phyloP scores from a whole-genome alignment of 1,140 invertebrate species.

The Bombus confusus region DNA sequence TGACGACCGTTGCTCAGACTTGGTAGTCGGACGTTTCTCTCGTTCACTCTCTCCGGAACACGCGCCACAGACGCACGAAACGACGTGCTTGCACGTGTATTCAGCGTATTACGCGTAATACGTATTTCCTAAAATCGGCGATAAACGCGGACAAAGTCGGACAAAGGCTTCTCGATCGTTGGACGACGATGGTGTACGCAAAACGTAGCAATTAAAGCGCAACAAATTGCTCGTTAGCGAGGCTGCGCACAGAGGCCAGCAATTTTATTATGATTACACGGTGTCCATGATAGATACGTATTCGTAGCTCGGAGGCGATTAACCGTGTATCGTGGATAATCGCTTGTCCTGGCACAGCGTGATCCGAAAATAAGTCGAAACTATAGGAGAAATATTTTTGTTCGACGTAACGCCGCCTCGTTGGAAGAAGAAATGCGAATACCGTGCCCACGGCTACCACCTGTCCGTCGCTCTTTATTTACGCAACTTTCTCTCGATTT shows the following conservation, averaged over 20 bases:
- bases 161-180: neutral
- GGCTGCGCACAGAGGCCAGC: slow-evolving; percentile 30
- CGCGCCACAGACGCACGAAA: neutral
- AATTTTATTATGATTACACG: slow-evolving; percentile 69
- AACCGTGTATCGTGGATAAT: slow-evolving; percentile 59
- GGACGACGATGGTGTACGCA: slow-evolving; percentile 31
- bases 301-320: slow-evolving; percentile 56
- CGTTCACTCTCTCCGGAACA: neutral
- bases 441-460: neutral
- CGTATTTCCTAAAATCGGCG: neutral
- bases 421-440: neutral
- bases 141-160: neutral
- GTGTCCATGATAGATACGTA: slow-evolving; percentile 60
- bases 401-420: neutral
- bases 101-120: too few species aligned
- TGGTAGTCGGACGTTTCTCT: neutral
- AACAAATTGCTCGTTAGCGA: slow-evolving; percentile 60
- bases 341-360: slow-evolving; percentile 31
- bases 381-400: neutral
- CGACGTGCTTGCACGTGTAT: neutral
- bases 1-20: slow-evolving; percentile 18
- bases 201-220: slow-evolving; percentile 59
- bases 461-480: slow-evolving; percentile 1
- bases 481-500: slow-evolving; percentile 31
- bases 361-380: slow-evolving; percentile 22